These are phyloP conservation scores for Mythimna vitellina DNA, from an alignment of 2,888 invertebrate species.

Conservation along the genomic window DNA sequence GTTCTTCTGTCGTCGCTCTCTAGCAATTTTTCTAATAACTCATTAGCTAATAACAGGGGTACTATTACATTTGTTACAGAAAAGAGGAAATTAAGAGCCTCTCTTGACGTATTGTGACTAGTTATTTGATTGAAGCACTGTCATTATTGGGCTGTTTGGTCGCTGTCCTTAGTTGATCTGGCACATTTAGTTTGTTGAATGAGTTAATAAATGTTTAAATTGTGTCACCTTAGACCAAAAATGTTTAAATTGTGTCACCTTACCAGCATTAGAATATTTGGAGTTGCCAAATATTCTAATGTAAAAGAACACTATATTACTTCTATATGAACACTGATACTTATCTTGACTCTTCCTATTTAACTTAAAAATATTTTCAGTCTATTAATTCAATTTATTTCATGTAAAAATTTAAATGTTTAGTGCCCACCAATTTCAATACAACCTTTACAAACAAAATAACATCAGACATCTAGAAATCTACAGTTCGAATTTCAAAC, in stretches of 20 bases:
- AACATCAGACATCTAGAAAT: not conserved
- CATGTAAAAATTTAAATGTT: not conserved
- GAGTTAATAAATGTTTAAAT: not conserved
- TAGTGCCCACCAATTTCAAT: not conserved
- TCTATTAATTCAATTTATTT: too few relatives aligned
- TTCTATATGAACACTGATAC: not conserved
- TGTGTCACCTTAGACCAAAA: not conserved
- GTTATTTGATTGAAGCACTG: conserved; percentile 11
- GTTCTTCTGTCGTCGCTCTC: too few relatives aligned
- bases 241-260: conserved; percentile 1
- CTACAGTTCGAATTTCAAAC: conserved; percentile 27
- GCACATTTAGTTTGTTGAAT: conserved; percentile 19
- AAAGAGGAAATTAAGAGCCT: not conserved
- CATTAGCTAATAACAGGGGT: too few relatives aligned
- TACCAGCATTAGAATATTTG: too few relatives aligned
- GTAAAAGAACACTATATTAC: not conserved
- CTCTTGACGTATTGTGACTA: not conserved
- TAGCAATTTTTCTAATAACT: too few relatives aligned
- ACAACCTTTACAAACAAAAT: not conserved
- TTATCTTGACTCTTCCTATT: too few relatives aligned
- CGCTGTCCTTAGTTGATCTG: not conserved
- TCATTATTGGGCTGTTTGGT: not conserved
- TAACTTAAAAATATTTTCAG: too few relatives aligned
- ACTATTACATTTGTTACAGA: not conserved
- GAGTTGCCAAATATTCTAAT: not conserved